These are phyloP conservation scores for Silurus aristotelis DNA, from an alignment of 2,797 vertebrate species.

Conservation along the genomic window DNA sequence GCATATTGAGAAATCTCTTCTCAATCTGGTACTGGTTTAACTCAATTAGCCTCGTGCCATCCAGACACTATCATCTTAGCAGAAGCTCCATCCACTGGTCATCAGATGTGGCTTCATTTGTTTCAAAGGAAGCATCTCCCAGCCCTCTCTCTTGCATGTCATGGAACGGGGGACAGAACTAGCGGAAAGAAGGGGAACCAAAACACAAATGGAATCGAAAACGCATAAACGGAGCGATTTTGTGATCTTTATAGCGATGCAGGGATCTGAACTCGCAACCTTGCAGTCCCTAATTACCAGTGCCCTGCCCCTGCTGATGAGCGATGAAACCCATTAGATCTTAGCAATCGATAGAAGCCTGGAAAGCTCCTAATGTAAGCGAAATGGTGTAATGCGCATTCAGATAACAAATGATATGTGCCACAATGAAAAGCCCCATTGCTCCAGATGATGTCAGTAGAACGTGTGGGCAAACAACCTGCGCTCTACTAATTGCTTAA, in stretches of 20 bases:
- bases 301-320: background rate
- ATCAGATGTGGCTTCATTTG: background rate
- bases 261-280: background rate
- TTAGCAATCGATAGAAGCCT: background rate
- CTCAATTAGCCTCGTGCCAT: conserved; percentile 40
- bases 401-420: conserved; percentile 29
- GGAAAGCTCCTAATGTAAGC: background rate
- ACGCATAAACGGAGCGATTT: no score
- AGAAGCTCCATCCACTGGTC: conserved; percentile 10
- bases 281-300: no score
- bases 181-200: background rate
- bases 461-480: conserved; percentile 40
- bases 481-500: conserved; percentile 39
- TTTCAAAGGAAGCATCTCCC: background rate
- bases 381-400: background rate
- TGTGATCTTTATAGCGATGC: background rate
- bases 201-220: background rate
- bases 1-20: background rate
- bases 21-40: background rate
- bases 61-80: conserved; percentile 26
- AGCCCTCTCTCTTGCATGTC: background rate
- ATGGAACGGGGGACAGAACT: background rate
- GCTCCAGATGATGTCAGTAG: conserved; percentile 28
- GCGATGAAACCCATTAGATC: conserved; percentile 4
- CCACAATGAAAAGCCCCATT: conserved; percentile 32